A percentile compares a stretch with the other conserved stretches of the same genome.
Conservation (phyloP, 2,113 vertebrate genomes). For the Athene cunicularia region DNA sequence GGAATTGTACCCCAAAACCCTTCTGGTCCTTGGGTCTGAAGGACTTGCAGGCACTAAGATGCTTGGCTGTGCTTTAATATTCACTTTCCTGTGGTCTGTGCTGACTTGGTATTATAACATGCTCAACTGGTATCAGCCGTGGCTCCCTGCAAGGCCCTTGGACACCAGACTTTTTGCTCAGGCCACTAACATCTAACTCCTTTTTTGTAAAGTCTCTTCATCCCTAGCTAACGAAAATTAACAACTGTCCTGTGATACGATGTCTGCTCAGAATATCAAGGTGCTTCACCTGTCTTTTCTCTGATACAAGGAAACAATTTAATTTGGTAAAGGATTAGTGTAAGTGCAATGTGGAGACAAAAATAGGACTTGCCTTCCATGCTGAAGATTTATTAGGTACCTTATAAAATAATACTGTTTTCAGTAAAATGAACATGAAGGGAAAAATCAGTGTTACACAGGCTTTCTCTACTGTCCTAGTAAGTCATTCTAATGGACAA, state of each 20-base stretch:
- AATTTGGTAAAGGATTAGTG: not conserved
- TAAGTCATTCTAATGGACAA: not conserved
- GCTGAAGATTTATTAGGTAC: not conserved
- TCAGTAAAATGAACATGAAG: not conserved
- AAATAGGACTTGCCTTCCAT: not conserved
- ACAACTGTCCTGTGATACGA: not conserved
- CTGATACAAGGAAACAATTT: not conserved
- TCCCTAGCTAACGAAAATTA: not conserved
- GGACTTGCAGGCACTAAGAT: not conserved
- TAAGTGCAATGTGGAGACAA: not conserved
- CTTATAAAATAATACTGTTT: not conserved
- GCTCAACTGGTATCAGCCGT: not conserved
- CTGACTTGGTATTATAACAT: not conserved
- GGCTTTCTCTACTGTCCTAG: not conserved
- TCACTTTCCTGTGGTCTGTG: accelerated
- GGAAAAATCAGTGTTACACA: not conserved
- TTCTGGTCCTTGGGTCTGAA: not conserved
- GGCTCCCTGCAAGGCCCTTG: not conserved
- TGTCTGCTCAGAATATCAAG: not conserved
- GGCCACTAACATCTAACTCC: not conserved
- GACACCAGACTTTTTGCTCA: not conserved
- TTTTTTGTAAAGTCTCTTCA: not conserved
- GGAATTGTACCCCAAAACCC: not conserved
- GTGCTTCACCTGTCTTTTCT: not conserved
- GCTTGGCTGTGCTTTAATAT: not conserved